Base-by-base conservation (phyloP, 2,113 vertebrate genomes). In the Amphilophus citrinellus region DNA sequence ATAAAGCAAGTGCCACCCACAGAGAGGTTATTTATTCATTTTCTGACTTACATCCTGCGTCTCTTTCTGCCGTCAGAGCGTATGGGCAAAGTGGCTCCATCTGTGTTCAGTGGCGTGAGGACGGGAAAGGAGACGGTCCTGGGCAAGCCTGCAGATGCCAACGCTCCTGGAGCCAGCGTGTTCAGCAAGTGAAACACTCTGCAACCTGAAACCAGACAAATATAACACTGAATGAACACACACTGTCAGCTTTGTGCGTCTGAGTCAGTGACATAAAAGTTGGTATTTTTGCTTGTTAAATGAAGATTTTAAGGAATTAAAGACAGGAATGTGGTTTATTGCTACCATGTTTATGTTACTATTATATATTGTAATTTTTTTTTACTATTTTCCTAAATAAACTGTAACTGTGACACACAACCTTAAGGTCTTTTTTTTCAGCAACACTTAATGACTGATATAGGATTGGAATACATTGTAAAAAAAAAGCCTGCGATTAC, bases 91-190 rank as follows among this genome's bases (percentile, higher is more conserved):
- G 95, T 93, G 2, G 98, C 98, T 42, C 98, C 98, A 0, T 99
- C 98, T 0, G 86, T 99, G 58, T 99, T 99, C 94, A 98, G 98
- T 80, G 88, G 89, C 0, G 91, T 92, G 73, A 96, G 97, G 85
- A 96, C 97, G 0, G 98, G 98, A 13, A 83, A 85, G 0, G 98
- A 99, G 95, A 99, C 98, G 0, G 97, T 94, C 59, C 95, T 99
- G 44, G 95, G 96, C 32, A 97, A 97, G 53, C 95, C 96, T 0
- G 94, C 95, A 77, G 76, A 95, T 73, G 85, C 88, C 0, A 95
- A 93, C 87, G 35, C 88, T 35, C 96, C 97, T 0, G 91, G 97
- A 77, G 96, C 96, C 93, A 99, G 98, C 2, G 96, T 98, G 79
- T 98, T 99, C 86, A 95, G 96, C 90, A 98, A 97, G 95, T 82